Evolutionary conservation across 2,888 invertebrate genomes (phyloP).

Genomic region (Sicus ferrugineus): DNA sequence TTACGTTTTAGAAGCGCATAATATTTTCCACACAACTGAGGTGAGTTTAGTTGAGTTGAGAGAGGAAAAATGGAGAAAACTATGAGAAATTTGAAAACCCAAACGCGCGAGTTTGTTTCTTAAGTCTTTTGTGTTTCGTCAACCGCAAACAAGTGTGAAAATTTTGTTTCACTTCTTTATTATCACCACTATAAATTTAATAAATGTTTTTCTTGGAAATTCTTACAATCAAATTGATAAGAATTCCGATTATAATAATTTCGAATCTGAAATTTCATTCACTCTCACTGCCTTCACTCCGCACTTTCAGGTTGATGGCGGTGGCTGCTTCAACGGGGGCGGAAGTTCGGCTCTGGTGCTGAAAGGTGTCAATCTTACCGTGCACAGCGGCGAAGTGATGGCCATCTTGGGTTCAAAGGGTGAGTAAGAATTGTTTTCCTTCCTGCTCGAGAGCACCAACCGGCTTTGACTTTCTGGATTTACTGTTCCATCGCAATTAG

Average conservation of each 20-base stretch:
- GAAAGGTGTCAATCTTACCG: conserved; percentile 90
- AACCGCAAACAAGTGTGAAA: no score
- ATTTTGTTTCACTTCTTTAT: no score
- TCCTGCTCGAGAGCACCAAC: neutral
- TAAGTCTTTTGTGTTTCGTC: conserved; percentile 42
- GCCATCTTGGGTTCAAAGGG: conserved; percentile 94
- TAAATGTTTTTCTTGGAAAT: no score
- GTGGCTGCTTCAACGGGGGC: conserved; percentile 78
- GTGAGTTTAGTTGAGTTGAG: conserved; percentile 63
- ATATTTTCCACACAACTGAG: conserved; percentile 89
- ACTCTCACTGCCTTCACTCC: neutral
- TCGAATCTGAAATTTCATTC: no score
- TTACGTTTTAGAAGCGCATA: conserved; percentile 85
- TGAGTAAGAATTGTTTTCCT: conserved; percentile 57
- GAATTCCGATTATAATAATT: no score
- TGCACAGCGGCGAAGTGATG: conserved; percentile 91
- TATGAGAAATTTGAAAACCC: neutral
- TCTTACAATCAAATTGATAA: no score
- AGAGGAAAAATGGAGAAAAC: neutral
- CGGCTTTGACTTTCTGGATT: neutral
- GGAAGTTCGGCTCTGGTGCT: conserved; percentile 86
- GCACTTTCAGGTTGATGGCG: conserved; percentile 75
- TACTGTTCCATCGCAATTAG: conserved; percentile 63
- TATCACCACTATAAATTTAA: no score
- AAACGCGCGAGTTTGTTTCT: conserved; percentile 33